Base-by-base conservation (phyloP, 2,797 vertebrate species). In the Jordanella pulchra region DNA sequence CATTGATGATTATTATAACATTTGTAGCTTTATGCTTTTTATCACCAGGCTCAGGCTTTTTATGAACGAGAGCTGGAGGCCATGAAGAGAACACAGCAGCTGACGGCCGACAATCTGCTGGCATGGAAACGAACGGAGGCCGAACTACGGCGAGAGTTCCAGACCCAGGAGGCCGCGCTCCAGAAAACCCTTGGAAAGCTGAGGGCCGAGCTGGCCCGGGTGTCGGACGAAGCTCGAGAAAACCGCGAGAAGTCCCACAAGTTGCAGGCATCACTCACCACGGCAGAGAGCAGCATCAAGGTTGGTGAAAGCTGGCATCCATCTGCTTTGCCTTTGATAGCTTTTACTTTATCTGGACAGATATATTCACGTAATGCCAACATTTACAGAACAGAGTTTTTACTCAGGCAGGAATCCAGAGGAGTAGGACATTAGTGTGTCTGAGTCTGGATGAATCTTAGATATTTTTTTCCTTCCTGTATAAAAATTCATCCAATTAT, bases 21-120 rank as follows among this genome's bases (percentile, higher is more conserved):
- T 39, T 21, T 50, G 9, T 9, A 39, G 13, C 30, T 11, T 11
- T 23, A 44, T 63, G 18, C 42, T 18, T 45, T 7, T 72, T 21
- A 18, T 76, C 53, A 7, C 0, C 78, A 93, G 93, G 97, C 97
- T 28, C 97, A 98, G 84, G 95, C 95, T 23, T 99, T 98, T 86
- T 99, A 99, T 64, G 97, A 99, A 65, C 96, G 95, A 0, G 97
- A 99, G 88, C 94, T 99, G 75, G 97, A 99, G 84, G 97, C 96
- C 85, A 95, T 99, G 95, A 98, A 98, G 94, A 93, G 97, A 63
- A 98, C 97, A 6, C 97, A 99, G 87, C 96, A 97, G 87, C 97
- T 99, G 85, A 97, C 97, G 3, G 96, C 97, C 0, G 97, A 99
- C 89, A 98, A 96, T 89, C 91, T 98, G 51, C 89, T 97, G 90